A percentile compares a stretch with the other conserved stretches of the same genome.
Conservation (phyloP, 2,888 invertebrate genomes). For the Nomada fucata region DNA sequence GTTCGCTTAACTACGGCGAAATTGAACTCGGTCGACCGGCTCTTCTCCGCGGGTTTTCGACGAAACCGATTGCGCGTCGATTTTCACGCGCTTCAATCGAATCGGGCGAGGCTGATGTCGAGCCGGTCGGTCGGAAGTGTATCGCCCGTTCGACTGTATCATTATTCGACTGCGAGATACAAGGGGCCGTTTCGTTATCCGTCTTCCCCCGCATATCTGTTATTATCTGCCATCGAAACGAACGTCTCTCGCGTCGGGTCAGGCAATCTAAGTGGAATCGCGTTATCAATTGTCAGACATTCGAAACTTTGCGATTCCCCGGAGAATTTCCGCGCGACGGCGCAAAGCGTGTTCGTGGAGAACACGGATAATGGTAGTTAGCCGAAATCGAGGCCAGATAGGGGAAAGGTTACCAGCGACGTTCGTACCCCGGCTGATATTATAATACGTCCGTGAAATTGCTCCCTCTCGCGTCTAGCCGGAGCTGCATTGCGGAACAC, state of each 20-base stretch:
- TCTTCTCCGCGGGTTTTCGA: neutral
- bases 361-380: slow-evolving; percentile 4
- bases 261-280: too few relatives aligned
- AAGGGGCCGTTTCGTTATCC: neutral
- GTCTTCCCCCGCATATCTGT: neutral
- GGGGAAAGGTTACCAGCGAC: slow-evolving; percentile 11
- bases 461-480: slow-evolving; percentile 10
- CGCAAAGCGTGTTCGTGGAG: neutral
- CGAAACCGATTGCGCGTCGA: neutral
- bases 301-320: neutral
- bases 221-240: neutral
- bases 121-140: neutral
- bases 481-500: slow-evolving; percentile 26
- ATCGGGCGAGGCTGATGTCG: slow-evolving; percentile 15
- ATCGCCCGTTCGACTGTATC: too few relatives aligned
- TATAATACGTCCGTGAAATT: slow-evolving; percentile 2
- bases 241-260: neutral
- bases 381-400: slow-evolving; percentile 16
- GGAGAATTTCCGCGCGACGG: neutral
- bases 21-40: slow-evolving; percentile 22
- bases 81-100: slow-evolving; percentile 38
- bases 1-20: slow-evolving; percentile 6
- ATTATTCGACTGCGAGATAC: too few relatives aligned
- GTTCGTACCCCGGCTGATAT: neutral
- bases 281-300: neutral